Evolutionary conservation across 2,113 vertebrate genomes (phyloP).

Genomic region (Hassar affinis): DNA sequence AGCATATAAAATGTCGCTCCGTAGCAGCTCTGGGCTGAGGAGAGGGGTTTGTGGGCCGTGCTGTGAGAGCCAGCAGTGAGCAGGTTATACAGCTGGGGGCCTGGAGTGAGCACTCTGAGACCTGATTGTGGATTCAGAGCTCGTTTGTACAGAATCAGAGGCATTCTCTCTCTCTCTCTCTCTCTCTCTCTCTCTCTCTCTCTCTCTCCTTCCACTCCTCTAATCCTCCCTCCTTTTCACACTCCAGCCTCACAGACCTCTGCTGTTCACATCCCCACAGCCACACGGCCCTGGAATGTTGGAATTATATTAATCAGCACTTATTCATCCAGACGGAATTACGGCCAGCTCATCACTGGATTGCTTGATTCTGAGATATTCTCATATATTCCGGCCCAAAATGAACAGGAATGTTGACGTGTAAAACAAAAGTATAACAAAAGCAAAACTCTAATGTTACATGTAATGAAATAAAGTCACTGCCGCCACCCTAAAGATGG

Average conservation of each 20-base stretch:
- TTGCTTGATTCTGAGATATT: not conserved
- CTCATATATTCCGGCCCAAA: not conserved
- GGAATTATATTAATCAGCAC: accelerated
- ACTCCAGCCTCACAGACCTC: not conserved
- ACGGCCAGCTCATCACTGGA: not conserved
- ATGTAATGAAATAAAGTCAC: no score
- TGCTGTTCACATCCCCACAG: not conserved
- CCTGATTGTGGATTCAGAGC: not conserved
- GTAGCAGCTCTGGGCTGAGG: not conserved
- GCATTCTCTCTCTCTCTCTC: not conserved
- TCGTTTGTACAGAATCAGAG: not conserved
- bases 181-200: not conserved
- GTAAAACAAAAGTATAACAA: not conserved
- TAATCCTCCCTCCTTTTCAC: not conserved
- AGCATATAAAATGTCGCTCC: not conserved
- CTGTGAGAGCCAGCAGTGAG: not conserved
- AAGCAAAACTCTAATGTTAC: not conserved
- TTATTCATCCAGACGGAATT: not conserved
- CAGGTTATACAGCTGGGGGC: not conserved
- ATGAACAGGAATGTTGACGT: not conserved
- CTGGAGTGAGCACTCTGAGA: not conserved
- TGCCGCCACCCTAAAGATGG: no score
- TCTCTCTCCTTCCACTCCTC: not conserved
- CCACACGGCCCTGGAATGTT: not conserved
- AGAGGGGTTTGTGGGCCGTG: not conserved